Evolutionary conservation across 2,888 invertebrate genomes (phyloP).

Genomic region (Heliconius charithonia): DNA sequence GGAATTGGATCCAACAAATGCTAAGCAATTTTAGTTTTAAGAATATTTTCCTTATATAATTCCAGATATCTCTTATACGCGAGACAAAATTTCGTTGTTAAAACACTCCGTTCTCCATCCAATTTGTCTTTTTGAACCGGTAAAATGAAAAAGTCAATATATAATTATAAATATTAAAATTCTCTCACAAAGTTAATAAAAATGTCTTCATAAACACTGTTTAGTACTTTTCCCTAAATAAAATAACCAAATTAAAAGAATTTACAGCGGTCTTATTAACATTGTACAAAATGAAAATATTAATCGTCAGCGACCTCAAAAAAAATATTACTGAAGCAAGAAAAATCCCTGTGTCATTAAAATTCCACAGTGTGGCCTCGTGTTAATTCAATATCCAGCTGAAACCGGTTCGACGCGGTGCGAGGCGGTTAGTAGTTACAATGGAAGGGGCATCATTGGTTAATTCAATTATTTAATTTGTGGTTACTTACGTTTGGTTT

Average conservation of each 20-base stretch:
- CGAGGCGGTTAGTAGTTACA: constrained; percentile 49
- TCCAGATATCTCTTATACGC: too few relatives aligned
- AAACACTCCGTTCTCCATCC: too few relatives aligned
- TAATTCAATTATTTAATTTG: constrained; percentile 3
- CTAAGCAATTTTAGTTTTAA: too few relatives aligned
- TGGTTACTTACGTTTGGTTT: neutral
- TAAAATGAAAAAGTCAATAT: neutral
- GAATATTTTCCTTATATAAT: too few relatives aligned
- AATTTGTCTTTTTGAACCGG: too few relatives aligned
- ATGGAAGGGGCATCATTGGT: constrained; percentile 39
- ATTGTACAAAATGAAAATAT: constrained; percentile 29
- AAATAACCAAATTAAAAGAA: constrained; percentile 16
- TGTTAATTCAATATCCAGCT: constrained; percentile 50
- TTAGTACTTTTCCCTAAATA: neutral
- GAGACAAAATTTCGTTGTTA: too few relatives aligned
- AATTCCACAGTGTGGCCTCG: constrained; percentile 40
- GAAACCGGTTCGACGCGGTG: constrained; percentile 46
- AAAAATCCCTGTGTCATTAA: constrained; percentile 47
- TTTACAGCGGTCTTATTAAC: constrained; percentile 27
- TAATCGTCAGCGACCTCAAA: constrained; percentile 25
- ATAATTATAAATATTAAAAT: neutral
- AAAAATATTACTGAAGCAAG: constrained; percentile 30
- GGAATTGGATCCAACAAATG: too few relatives aligned
- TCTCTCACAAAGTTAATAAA: neutral
- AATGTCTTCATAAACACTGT: neutral